Evolutionary conservation across 37 sponge, comb jelly and placozoan genomes (phyloP).

Genomic region (Ephydatia muelleri): DNA sequence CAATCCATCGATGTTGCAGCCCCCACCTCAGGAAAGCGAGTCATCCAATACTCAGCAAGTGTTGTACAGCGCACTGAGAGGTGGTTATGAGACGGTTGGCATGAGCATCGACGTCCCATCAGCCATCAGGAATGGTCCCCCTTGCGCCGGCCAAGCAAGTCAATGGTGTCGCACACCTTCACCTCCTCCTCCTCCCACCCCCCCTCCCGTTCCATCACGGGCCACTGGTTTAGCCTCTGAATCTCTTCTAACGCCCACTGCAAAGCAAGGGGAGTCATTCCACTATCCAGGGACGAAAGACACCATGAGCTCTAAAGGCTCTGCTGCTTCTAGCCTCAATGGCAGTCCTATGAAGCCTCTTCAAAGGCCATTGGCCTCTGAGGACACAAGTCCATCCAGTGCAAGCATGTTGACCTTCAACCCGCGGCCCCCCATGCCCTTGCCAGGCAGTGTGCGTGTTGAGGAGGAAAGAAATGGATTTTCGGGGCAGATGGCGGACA

Average conservation of each 20-base stretch:
- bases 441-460: not conserved
- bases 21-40: not conserved
- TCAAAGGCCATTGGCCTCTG: not conserved
- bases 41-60: not conserved
- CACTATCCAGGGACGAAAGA: not conserved
- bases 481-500: not conserved
- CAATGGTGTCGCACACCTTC: not conserved
- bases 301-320: not conserved
- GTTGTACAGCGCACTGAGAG: not conserved
- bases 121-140: not conserved
- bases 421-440: not conserved
- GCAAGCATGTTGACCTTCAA: not conserved
- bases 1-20: conserved; percentile 23
- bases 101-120: not conserved
- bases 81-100: not conserved
- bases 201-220: not conserved
- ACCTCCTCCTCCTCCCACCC: not conserved
- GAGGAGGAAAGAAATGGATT: not conserved
- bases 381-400: not conserved
- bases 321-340: not conserved
- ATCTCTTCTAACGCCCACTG: not conserved
- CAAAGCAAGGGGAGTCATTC: not conserved
- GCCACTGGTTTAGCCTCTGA: not conserved
- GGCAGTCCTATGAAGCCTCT: not conserved
- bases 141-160: no score